Evolutionary conservation across 2,113 vertebrate genomes (phyloP).

Genomic region (Dunckerocampus dactyliophorus): DNA sequence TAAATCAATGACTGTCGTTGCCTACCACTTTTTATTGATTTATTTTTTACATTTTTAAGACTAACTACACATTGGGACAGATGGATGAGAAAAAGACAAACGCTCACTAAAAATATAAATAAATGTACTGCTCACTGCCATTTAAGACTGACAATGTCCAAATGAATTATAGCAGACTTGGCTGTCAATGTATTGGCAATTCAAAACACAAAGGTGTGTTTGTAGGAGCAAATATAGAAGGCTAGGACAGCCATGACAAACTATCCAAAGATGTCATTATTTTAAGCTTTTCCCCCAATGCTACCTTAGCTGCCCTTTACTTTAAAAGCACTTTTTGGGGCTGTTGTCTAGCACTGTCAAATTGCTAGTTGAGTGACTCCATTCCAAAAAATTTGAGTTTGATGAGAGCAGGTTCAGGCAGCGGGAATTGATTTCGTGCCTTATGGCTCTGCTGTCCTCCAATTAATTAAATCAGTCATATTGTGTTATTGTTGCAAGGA

Average conservation of each 20-base stretch:
- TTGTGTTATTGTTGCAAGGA: conserved; percentile 19
- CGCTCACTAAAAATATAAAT: no score
- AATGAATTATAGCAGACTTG: no score
- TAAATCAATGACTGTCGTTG: no score
- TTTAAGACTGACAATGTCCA: no score
- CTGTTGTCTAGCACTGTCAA: conserved; percentile 27
- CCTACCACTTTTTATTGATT: no score
- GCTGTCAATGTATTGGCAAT: no score
- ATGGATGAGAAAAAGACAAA: no score
- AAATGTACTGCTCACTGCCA: no score
- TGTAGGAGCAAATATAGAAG: conserved; percentile 36
- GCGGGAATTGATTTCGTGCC: conserved; percentile 37
- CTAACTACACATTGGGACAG: no score
- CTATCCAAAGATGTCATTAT: conserved; percentile 53
- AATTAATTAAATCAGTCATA: conserved; percentile 25
- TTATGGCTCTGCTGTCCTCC: conserved; percentile 20
- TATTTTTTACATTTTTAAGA: no score
- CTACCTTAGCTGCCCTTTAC: conserved; percentile 36
- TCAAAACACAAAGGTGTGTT: no score
- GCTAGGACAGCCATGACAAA: conserved; percentile 30
- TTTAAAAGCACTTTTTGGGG: conserved; percentile 32
- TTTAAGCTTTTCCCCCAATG: conserved; percentile 41
- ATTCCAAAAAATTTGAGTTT: conserved; percentile 13
- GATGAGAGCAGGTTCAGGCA: conserved; percentile 14
- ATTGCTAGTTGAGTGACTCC: conserved; percentile 36